Conservation (phyloP, 1,140 invertebrate species). For the Bathynomus jamesi region DNA sequence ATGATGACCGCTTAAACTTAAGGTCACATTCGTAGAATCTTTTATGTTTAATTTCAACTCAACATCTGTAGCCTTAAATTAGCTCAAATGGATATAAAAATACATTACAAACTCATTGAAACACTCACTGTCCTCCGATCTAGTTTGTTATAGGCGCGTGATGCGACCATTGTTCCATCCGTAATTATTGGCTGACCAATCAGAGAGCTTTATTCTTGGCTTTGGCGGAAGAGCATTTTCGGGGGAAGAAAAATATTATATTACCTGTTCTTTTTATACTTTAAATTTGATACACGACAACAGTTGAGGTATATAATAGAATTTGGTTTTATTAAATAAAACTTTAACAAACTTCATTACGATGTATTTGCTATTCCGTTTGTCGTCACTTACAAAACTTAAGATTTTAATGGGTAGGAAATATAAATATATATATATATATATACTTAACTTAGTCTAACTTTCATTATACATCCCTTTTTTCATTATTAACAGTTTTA, state of each 20-base stretch:
- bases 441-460: no score
- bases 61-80: neutral
- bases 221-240: neutral
- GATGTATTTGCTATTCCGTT: neutral
- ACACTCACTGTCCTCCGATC: neutral
- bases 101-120: neutral
- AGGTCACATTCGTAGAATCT: constrained; percentile 1
- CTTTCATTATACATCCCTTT: no score
- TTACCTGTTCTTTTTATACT: neutral
- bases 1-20: neutral
- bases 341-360: neutral
- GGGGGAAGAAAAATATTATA: neutral
- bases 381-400: neutral
- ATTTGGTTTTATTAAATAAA: neutral
- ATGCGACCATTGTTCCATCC: neutral
- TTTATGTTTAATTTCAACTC: neutral
- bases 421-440: constrained; percentile 1
- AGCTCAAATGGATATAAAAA: neutral
- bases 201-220: neutral
- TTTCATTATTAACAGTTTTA: no score
- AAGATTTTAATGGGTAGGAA: neutral
- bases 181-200: neutral
- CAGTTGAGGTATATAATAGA: neutral
- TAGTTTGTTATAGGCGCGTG: neutral
- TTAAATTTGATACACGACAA: neutral